A percentile compares a stretch with the other conserved stretches of the same genome.
These are phyloP conservation scores for Diachrysia chrysitis DNA, from an alignment of 2,888 invertebrate species.

Conservation along the genomic window DNA sequence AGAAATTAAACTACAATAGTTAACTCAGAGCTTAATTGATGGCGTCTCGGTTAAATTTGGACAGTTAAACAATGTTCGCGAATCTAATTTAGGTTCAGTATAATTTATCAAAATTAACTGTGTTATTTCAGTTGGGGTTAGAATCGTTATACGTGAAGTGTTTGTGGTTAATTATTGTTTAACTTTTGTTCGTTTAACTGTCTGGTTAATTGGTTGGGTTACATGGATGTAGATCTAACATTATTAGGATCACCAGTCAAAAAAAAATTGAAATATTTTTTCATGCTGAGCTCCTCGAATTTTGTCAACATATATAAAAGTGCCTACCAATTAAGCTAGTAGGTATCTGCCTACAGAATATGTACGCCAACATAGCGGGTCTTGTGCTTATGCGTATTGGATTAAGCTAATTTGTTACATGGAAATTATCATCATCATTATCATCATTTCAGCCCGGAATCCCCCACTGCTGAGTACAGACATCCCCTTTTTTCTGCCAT, in stretches of 20 bases:
- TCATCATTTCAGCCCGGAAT: too few relatives aligned
- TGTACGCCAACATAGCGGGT: too few relatives aligned
- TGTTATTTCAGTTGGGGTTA: constrained; percentile 38
- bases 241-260: not conserved
- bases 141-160: constrained; percentile 14
- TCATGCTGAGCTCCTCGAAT: too few relatives aligned
- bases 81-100: constrained; percentile 54
- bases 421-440: too few relatives aligned
- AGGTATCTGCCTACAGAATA: too few relatives aligned
- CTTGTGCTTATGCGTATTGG: too few relatives aligned
- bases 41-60: constrained; percentile 55
- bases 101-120: constrained; percentile 59
- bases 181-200: constrained; percentile 5
- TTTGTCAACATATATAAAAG: too few relatives aligned
- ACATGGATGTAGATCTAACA: not conserved
- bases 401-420: too few relatives aligned
- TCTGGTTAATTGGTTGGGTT: constrained; percentile 1
- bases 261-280: not conserved
- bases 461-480: too few relatives aligned
- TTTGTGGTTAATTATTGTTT: constrained; percentile 4
- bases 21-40: constrained; percentile 50
- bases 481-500: too few relatives aligned
- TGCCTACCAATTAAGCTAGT: too few relatives aligned
- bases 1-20: constrained; percentile 59
- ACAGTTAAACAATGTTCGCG: constrained; percentile 56